A percentile compares a stretch with the other conserved stretches of the same genome.
These are phyloP conservation scores for Theonella swinhoei DNA, from an alignment of 37 sponge, comb jelly and placozoan species.

Conservation along the genomic window DNA sequence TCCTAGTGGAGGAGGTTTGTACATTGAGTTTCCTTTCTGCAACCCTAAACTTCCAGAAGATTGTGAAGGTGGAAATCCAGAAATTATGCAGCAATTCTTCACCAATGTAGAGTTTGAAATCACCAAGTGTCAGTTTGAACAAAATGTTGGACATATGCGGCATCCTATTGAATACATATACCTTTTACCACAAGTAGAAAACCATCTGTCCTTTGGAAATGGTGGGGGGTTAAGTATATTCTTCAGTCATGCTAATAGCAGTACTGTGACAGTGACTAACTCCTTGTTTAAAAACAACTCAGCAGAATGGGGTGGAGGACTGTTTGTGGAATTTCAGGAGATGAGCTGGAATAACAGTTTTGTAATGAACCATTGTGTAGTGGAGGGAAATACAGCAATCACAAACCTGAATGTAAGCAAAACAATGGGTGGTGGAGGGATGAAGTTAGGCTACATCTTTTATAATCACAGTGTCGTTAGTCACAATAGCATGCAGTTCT, in stretches of 20 bases:
- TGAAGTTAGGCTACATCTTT: no score
- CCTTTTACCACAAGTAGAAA: slow-evolving; percentile 32
- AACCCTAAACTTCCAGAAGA: no score
- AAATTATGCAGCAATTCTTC: neutral
- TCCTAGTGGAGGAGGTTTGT: no score
- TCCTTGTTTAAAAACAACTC: slow-evolving; percentile 31
- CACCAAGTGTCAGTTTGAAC: neutral
- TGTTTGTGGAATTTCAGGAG: slow-evolving; percentile 33
- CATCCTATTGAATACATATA: neutral
- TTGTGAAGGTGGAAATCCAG: no score
- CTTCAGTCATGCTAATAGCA: slow-evolving; percentile 49
- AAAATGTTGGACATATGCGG: slow-evolving; percentile 25
- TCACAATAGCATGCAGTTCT: slow-evolving; percentile 6
- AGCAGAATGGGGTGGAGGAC: slow-evolving; percentile 53
- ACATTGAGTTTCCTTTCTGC: no score
- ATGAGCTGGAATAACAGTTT: slow-evolving; percentile 11
- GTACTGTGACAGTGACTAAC: slow-evolving; percentile 16
- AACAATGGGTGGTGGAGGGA: slow-evolving; percentile 27
- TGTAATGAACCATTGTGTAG: neutral
- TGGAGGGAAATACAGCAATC: slow-evolving; percentile 1
- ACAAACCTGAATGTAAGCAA: neutral
- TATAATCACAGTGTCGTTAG: neutral
- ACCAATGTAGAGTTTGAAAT: slow-evolving; percentile 20
- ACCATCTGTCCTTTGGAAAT: slow-evolving; percentile 68
- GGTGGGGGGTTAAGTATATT: slow-evolving; percentile 75